Percentiles rank a stretch among this genome's conserved stretches.
phyloP scores from a whole-genome alignment of 2,113 vertebrate genomes.

The Antechinus flavipes region DNA sequence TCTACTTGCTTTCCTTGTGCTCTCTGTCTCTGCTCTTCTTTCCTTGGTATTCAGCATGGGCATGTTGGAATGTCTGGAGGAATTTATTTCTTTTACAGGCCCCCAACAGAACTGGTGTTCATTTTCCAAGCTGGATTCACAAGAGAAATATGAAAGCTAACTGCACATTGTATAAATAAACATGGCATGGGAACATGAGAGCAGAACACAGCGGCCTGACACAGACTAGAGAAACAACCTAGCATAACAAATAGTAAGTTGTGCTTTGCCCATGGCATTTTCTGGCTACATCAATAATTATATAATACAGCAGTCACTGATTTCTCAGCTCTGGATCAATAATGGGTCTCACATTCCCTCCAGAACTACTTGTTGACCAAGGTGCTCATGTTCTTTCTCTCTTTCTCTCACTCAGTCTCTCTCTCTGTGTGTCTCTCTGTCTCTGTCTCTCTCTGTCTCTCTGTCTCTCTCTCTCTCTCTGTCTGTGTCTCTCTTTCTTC shows the following conservation, averaged over 20 bases:
- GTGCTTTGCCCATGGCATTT: conserved; percentile 84
- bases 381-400: conserved; percentile 50
- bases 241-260: conserved; percentile 87
- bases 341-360: conserved; percentile 68
- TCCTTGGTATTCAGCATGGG: conserved; percentile 78
- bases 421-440: background rate
- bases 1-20: conserved; percentile 3
- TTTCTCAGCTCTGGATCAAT: conserved; percentile 83
- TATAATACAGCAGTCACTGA: conserved; percentile 83
- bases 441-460: background rate
- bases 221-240: conserved; percentile 83
- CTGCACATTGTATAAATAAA: conserved; percentile 86
- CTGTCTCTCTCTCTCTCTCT: background rate
- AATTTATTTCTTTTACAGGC: conserved; percentile 79
- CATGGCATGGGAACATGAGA: conserved; percentile 86
- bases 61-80: conserved; percentile 69
- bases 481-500: too few relatives aligned
- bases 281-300: conserved; percentile 88
- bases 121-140: conserved; percentile 84
- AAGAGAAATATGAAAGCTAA: conserved; percentile 88
- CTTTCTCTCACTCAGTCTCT: too few relatives aligned
- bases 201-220: conserved; percentile 76
- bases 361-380: conserved; percentile 54
- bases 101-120: conserved; percentile 72
- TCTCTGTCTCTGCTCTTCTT: conserved; percentile 27